Conservation (phyloP, 2,888 invertebrate genomes). For the Liopterus haemorrhoidalis region DNA sequence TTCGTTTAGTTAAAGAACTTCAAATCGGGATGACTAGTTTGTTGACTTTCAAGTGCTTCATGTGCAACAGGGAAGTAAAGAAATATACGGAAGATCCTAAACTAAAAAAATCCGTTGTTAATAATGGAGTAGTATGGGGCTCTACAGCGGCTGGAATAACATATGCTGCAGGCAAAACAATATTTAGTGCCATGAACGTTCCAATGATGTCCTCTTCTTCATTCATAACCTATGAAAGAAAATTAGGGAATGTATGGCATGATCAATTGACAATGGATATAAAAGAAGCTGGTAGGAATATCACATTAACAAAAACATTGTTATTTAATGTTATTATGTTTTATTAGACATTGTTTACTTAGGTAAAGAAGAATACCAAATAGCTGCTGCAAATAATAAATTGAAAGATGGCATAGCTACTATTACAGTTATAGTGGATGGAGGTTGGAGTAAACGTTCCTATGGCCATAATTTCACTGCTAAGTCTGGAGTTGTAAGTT, state of each 20-base stretch:
- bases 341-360: no score
- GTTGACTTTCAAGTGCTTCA: no score
- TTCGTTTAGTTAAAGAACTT: background rate
- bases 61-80: no score
- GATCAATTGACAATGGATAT: background rate
- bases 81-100: no score
- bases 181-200: conserved; percentile 7
- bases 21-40: background rate
- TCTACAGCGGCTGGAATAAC: background rate
- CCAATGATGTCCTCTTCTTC: conserved; percentile 14
- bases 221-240: conserved; percentile 6
- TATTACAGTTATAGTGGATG: conserved; percentile 18
- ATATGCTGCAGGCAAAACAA: background rate
- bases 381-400: conserved; percentile 8
- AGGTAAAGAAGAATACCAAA: conserved; percentile 10
- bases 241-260: conserved; percentile 9
- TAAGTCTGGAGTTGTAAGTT: conserved; percentile 10
- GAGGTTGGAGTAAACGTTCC: conserved; percentile 17
- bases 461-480: conserved; percentile 20
- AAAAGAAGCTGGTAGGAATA: conserved; percentile 11
- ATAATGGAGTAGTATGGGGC: no score
- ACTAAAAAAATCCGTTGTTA: no score
- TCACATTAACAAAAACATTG: no score
- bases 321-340: no score
- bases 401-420: conserved; percentile 9